Conservation (phyloP, 2,113 vertebrate species). For the Sminthopsis crassicaudata region DNA sequence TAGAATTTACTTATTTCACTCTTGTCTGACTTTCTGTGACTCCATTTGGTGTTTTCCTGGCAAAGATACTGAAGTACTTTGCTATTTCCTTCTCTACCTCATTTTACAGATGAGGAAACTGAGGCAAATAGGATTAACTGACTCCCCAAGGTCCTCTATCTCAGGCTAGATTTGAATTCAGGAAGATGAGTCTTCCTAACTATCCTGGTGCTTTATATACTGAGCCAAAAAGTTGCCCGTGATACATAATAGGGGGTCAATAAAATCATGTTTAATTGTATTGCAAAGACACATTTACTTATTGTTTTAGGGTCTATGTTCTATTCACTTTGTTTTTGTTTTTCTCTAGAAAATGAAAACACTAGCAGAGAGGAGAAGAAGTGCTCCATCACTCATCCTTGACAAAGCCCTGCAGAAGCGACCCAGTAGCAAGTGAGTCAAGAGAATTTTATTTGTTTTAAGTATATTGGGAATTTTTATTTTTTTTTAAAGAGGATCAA, state of each 20-base stretch:
- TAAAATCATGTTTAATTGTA: slow-evolving; percentile 31
- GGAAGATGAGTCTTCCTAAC: not conserved
- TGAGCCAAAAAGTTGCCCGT: not conserved
- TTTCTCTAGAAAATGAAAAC: slow-evolving; percentile 93
- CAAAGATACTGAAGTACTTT: not conserved
- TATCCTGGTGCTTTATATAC: not conserved
- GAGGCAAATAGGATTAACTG: not conserved
- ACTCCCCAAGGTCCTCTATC: not conserved
- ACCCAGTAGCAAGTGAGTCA: slow-evolving; percentile 89
- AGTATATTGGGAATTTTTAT: not conserved
- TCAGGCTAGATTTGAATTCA: not conserved
- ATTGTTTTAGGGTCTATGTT: not conserved
- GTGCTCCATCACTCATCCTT: slow-evolving; percentile 93
- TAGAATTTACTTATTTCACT: not conserved
- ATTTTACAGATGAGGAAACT: not conserved
- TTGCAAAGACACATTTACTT: slow-evolving; percentile 27
- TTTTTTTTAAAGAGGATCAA: not conserved
- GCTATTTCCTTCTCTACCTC: not conserved
- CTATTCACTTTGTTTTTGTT: slow-evolving; percentile 61
- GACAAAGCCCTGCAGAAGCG: slow-evolving; percentile 94
- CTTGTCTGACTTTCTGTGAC: not conserved
- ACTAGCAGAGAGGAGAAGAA: slow-evolving; percentile 93
- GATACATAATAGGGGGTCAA: not conserved
- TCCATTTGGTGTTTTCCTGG: not conserved
- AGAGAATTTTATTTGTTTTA: slow-evolving; percentile 17